Evolutionary conservation across 2,797 vertebrate species (phyloP), one percentile per base, ranked within the genome.

Genomic region (Zonotrichia albicollis): DNA sequence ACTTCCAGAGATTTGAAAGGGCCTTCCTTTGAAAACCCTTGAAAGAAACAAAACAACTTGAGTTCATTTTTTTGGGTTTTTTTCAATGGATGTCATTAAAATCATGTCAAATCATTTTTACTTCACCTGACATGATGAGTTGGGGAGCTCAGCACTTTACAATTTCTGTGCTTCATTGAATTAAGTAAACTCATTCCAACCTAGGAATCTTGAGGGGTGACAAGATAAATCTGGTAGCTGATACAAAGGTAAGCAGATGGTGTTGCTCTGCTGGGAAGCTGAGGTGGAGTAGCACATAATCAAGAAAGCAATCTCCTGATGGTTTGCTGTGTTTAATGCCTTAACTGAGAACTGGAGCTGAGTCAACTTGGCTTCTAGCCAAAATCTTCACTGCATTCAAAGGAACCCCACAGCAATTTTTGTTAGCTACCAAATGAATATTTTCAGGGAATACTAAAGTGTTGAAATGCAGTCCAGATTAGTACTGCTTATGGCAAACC

Each of bases 321-420:
- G 81, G 77, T 85, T 93, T 94, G 74, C 64, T 92, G 61, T 92
- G 78, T 85, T 95, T 93, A 94, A 90, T 84, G 78, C 71, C 73
- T 93, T 83, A 91, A 86, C 58, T 91, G 64, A 80, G 61, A 93
- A 74, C 32, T 73, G 89, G 83, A 93, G 75, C 38, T 34, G 23
- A 73, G 43, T 82, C 84, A 89, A 36, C 5, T 1, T 73, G 93
- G 82, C 72, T 84, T 75, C 30, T 9, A 78, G 87, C n/a, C 89
- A 91, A 60, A n/a, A 50, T 48, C 64, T 67, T 90, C 83, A 36
- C 34, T 67, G 65, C 32, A 51, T 84, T 92, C 71, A 83, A 16
- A 83, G 50, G 73, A 91, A 90, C 32, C 76, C 58, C 74, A 45
- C 21, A 29, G 79, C 34, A 89, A 60, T 74, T 87, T 91, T 77